Percentiles rank a stretch among this genome's conserved stretches.
phyloP scores from a whole-genome alignment of 1,140 invertebrate genomes.

The Nymphalis io region DNA sequence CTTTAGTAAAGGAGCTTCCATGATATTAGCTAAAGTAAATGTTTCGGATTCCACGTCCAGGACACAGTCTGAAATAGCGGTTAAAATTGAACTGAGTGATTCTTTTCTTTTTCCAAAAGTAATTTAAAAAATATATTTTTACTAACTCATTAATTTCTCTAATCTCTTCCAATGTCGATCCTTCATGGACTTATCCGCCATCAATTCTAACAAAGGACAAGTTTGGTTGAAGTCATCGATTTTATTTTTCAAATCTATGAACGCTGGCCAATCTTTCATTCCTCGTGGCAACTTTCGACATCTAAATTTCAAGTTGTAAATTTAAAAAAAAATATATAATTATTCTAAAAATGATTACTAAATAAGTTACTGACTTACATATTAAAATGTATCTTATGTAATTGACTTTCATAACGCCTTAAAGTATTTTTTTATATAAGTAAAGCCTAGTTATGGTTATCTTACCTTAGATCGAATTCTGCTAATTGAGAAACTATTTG shows the following conservation, averaged over 20 bases:
- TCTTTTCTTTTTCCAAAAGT: neutral
- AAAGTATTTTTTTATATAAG: no score
- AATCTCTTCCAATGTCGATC: constrained; percentile 92
- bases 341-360: no score
- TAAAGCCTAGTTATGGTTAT: neutral
- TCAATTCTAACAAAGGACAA: constrained; percentile 92
- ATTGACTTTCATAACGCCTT: no score
- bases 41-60: constrained; percentile 90
- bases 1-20: constrained; percentile 91
- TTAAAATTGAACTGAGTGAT: neutral
- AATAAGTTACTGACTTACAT: no score
- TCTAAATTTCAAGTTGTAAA: constrained; percentile 59
- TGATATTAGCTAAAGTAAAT: constrained; percentile 89
- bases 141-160: constrained; percentile 82
- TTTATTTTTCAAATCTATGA: constrained; percentile 91
- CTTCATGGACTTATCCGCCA: constrained; percentile 96
- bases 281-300: constrained; percentile 90
- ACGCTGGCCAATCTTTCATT: constrained; percentile 94
- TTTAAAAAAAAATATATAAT: no score
- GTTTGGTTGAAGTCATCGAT: constrained; percentile 95
- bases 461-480: constrained; percentile 90
- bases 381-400: no score
- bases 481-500: constrained; percentile 88
- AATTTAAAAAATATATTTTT: constrained; percentile 9
- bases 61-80: constrained; percentile 78